Base-by-base conservation (phyloP, 35 echinoderm and acorn worm species). In the Heliocidaris erythrogramma region DNA sequence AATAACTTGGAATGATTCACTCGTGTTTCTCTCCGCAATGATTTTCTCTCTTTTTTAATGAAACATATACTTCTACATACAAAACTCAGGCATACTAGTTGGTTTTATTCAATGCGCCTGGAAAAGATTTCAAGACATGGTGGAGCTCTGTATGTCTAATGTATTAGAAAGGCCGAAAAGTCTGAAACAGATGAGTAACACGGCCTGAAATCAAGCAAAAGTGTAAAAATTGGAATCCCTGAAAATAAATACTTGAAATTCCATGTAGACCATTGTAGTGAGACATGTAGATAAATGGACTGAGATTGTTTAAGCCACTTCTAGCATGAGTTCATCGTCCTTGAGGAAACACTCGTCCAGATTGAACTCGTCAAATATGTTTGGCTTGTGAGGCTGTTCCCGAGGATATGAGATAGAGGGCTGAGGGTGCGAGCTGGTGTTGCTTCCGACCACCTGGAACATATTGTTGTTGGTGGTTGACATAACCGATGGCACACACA, bases 331-430 rank as follows among this genome's bases (percentile, higher is more conserved):
- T 2, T 96, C 94, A 21, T 93, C 91, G 30, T 97, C 96, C 24
- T 90, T 61, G 10, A 92, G 27, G 49, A 97, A 97, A 88, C 96
- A 97, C 13, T 94, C 93, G 88, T 97, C 96, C 48, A 97, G 69
- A 52, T 97, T 93, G 84, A 97, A 97, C 21, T 97, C 32, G 86
- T 97, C 96, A 35, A 97, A 92, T 21, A 97, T 94, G 85, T 93
- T 94, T 32, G 59, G 35, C 59, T 52, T 91, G 50, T n/a, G 48
- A 6, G 13, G 13, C 27, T 78, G 65, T 6, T 60, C 30, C 49
- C 32, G 30, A 47, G 48, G 21, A 31, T 24, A 29, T 5, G 27
- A 42, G n/a, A 35, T 32, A 14, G 48, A 30, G 0, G 94, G 49
- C 49, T 50, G 14, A 48, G 50, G 29, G 3, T 5, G 47, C 14